Evolutionary conservation across 2,797 vertebrate genomes (phyloP), one percentile per base, ranked within the genome.

Genomic region (Sitta carolinensis): DNA sequence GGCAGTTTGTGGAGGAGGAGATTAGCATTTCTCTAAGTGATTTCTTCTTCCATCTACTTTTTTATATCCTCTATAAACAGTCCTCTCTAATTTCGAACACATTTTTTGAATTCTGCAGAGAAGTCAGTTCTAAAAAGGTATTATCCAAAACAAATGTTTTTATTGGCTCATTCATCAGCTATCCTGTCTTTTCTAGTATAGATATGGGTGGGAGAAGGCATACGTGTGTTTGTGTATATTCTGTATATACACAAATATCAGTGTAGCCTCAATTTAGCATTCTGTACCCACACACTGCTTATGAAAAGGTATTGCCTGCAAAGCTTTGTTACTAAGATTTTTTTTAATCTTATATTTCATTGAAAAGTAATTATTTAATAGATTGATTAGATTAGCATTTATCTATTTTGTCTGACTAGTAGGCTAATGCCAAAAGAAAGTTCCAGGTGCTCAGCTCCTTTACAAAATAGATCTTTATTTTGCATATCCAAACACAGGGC

Each of bases 81-180:
- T 79, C 81, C 55, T 96, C 92, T 97, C 91, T 94, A 84, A 96
- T 97, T 97, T 96, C 96, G 97, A 96, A 94, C 70, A 70, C 79
- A 90, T 95, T 97, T 96, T 96, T 87, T 75, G 32, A 96, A 95
- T 96, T 96, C 83, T 92, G 87, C 70, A 75, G 88, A 86, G 63
- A 92, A 95, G 92, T 91, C 92, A 82, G 79, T 95, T 96, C 95
- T 97, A 95, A 96, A 96, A 94, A 94, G 85, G 89, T 91, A 83
- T 45, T n/a, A 0, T 94, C 93, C 88, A 97, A 97, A 94, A 93
- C 82, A 96, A 97, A 94, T 83, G 68, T 96, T 97, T 96, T 93
- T 93, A 84, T 94, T 97, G 96, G 94, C 87, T 94, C 62, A 80
- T 52, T 61, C 68, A 78, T 63, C 86, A 94, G 74, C 84, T 93